Base-by-base conservation (phyloP, 1,140 invertebrate species). In the Bombyx mandarina region DNA sequence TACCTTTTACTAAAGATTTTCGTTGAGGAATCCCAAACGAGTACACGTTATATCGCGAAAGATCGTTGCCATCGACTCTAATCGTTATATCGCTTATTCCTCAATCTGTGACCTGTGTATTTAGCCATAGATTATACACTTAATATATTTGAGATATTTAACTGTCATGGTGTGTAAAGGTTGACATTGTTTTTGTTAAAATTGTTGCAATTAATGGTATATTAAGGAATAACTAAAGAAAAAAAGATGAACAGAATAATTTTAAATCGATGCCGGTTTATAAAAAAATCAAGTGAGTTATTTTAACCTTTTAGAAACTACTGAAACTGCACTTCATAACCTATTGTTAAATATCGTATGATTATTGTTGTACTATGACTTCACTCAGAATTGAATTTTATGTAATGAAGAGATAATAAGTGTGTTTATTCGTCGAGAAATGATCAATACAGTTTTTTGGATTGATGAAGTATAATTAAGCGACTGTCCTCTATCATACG, bases 161-260 rank as follows among this genome's bases (percentile, higher is more conserved):
- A 75, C 75, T 86, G 82, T 84, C 81, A 84, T 86, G 80, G 82
- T 85, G 77, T 79, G 60, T 75, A 78, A 73, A 82, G 75, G 77
- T 81, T 79, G 77, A 85, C 71, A 83, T 85, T 85, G 83, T 85
- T 85, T 83, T 79, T 78, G 61, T 73, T 66, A 61, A 49, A 80
- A 73, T 80, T 78, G 79, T 72, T 68, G 67, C 71, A 63, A 64
- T 78, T 69, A 70, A 68, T 59, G 50, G 48, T 52, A 58, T 45
- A 70, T 60, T 61, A 62, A 57, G 64, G 48, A 49, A 35, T 60
- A 52, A 45, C 54, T 60, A 65, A 60, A 71, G 18, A 61, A 57
- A 77, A 66, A 59, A 79, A 65, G 57, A 86, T 86, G 82, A 84
- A 84, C 61, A 79, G 83, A 74, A 67, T 85, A 66, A 72, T 85